These are phyloP conservation scores for Aporophyla nigra DNA, from an alignment of 2,888 invertebrate genomes.

Conservation along the genomic window DNA sequence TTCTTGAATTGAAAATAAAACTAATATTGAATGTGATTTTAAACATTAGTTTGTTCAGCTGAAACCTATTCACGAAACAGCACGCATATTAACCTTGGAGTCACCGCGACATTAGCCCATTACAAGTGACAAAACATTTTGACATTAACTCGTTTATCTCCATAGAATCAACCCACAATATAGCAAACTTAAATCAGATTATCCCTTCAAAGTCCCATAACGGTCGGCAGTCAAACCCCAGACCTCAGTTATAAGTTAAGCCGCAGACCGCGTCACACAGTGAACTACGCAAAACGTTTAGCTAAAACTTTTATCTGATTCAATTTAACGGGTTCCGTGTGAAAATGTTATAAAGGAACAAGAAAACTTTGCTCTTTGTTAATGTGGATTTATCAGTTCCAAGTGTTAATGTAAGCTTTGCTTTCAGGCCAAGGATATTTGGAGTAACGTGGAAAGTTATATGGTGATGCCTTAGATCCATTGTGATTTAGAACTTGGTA, in stretches of 20 bases:
- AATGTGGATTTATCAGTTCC: constrained; percentile 56
- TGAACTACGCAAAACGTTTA: constrained; percentile 58
- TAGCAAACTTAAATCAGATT: constrained; percentile 53
- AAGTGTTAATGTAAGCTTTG: constrained; percentile 40
- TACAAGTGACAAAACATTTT: constrained; percentile 21
- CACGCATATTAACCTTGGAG: neutral
- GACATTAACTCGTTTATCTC: constrained; percentile 48
- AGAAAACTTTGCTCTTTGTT: constrained; percentile 58
- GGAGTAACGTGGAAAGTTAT: constrained; percentile 15
- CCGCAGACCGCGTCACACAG: constrained; percentile 47
- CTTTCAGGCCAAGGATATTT: constrained; percentile 28
- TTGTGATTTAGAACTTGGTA: constrained; percentile 10
- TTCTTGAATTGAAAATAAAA: neutral
- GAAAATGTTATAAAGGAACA: constrained; percentile 57
- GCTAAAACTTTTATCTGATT: constrained; percentile 62
- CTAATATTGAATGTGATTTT: neutral
- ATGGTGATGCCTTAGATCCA: constrained; percentile 21
- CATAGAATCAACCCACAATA: constrained; percentile 42
- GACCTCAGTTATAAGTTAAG: constrained; percentile 51
- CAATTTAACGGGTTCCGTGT: constrained; percentile 60
- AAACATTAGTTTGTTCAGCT: neutral
- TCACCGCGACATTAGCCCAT: neutral
- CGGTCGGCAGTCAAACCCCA: constrained; percentile 39
- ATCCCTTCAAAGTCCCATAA: constrained; percentile 49
- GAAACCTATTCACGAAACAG: neutral